These are phyloP conservation scores for Drosophila eugracilis DNA, from an alignment of 1,140 invertebrate genomes.

Conservation along the genomic window DNA sequence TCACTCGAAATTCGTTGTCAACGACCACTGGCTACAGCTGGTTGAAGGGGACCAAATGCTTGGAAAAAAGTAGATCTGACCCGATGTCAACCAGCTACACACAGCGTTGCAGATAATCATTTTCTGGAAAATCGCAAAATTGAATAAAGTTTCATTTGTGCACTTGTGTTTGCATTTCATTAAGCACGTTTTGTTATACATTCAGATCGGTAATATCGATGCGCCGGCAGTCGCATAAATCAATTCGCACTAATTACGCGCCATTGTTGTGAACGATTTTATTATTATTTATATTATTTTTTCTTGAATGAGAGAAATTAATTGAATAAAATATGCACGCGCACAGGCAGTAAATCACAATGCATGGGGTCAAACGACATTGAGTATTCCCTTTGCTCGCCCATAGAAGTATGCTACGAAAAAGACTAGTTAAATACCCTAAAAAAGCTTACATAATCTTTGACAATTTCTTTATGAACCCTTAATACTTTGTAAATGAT, in stretches of 20 bases:
- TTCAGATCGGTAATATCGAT: slow-evolving; percentile 19
- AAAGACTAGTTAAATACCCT: not conserved
- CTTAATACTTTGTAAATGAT: not conserved
- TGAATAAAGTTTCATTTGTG: slow-evolving; percentile 39
- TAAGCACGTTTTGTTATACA: slow-evolving; percentile 50
- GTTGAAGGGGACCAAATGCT: slow-evolving; percentile 85
- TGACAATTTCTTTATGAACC: not conserved
- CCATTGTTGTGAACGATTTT: slow-evolving; percentile 52
- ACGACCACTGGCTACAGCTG: slow-evolving; percentile 84
- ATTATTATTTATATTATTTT: slow-evolving; percentile 22
- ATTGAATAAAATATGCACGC: slow-evolving; percentile 63
- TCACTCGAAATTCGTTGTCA: slow-evolving; percentile 55
- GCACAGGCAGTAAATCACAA: slow-evolving; percentile 45
- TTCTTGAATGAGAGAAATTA: slow-evolving; percentile 46
- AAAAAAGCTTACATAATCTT: not conserved
- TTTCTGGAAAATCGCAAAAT: slow-evolving; percentile 40
- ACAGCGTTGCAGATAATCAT: slow-evolving; percentile 73
- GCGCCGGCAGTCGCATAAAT: slow-evolving; percentile 57
- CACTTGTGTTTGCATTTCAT: slow-evolving; percentile 72
- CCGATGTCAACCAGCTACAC: slow-evolving; percentile 85
- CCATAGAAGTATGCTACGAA: slow-evolving; percentile 17
- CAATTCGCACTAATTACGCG: slow-evolving; percentile 71
- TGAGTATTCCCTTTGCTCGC: not conserved
- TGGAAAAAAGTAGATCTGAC: slow-evolving; percentile 78
- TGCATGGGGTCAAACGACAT: slow-evolving; percentile 1